Percentiles rank a stretch among this genome's conserved stretches.
Evolutionary conservation across 2,888 invertebrate species (phyloP).

Genomic region (Polyploca ridens): DNA sequence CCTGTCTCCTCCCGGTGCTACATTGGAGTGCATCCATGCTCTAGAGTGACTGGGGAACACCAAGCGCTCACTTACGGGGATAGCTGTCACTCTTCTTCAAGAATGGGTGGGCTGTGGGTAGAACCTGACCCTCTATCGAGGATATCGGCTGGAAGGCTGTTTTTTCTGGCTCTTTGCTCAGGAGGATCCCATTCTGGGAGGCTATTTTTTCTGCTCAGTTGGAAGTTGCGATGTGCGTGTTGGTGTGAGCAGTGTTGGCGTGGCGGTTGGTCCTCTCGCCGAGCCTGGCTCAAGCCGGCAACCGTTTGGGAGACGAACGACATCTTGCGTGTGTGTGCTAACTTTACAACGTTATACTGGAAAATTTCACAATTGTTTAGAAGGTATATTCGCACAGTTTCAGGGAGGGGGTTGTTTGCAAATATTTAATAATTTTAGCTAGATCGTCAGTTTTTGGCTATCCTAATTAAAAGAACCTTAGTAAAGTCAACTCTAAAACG

Average conservation of each 20-base stretch:
- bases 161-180: constrained; percentile 72
- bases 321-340: constrained; percentile 56
- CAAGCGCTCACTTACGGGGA: constrained; percentile 75
- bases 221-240: constrained; percentile 71
- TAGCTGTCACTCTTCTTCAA: constrained; percentile 76
- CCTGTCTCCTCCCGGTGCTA: constrained; percentile 66
- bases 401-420: not conserved
- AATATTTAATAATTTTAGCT: not conserved
- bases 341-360: constrained; percentile 6
- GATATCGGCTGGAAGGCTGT: constrained; percentile 77
- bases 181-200: constrained; percentile 81
- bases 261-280: constrained; percentile 72
- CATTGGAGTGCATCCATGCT: constrained; percentile 78
- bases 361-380: constrained; percentile 3
- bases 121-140: constrained; percentile 63
- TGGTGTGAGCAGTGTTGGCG: constrained; percentile 80
- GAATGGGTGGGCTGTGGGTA: constrained; percentile 52
- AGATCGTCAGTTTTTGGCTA: not conserved
- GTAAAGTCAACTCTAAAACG: no score
- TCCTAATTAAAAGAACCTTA: no score
- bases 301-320: constrained; percentile 85
- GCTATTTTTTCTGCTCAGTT: constrained; percentile 77
- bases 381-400: not conserved
- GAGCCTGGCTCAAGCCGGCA: constrained; percentile 77
- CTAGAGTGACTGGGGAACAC: constrained; percentile 74